These are phyloP conservation scores for Venturia canescens DNA, from an alignment of 1,140 invertebrate species.

Conservation along the genomic window DNA sequence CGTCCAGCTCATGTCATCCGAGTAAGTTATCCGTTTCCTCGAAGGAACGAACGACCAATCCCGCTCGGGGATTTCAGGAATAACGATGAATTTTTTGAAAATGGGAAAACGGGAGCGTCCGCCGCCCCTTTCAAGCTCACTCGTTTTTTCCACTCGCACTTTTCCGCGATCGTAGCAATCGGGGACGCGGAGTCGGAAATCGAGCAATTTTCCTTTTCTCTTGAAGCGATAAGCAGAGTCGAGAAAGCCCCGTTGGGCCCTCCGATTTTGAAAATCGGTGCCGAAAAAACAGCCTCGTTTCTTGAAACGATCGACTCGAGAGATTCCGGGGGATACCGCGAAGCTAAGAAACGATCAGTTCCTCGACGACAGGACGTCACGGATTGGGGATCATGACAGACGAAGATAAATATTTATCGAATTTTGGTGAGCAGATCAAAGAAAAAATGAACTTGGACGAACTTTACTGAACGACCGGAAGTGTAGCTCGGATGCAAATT, in stretches of 20 bases:
- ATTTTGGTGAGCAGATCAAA: too few relatives aligned
- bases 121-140: background rate
- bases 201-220: background rate
- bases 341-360: too few relatives aligned
- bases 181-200: background rate
- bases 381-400: too few relatives aligned
- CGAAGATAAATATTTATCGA: too few relatives aligned
- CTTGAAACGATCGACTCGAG: too few relatives aligned
- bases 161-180: background rate
- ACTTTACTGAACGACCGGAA: too few relatives aligned
- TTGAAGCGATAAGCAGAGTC: background rate
- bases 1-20: conserved; percentile 76
- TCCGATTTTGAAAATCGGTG: too few relatives aligned
- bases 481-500: too few relatives aligned
- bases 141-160: background rate
- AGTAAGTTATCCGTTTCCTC: conserved; percentile 59
- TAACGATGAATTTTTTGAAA: conserved; percentile 25
- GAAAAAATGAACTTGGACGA: too few relatives aligned
- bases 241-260: background rate
- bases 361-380: too few relatives aligned
- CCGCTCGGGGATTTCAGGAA: conserved; percentile 1
- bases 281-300: too few relatives aligned
- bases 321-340: too few relatives aligned
- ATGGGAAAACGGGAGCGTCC: background rate
- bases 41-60: background rate